Conservation (phyloP, 1,140 invertebrate genomes). For the Anastrepha obliqua region DNA sequence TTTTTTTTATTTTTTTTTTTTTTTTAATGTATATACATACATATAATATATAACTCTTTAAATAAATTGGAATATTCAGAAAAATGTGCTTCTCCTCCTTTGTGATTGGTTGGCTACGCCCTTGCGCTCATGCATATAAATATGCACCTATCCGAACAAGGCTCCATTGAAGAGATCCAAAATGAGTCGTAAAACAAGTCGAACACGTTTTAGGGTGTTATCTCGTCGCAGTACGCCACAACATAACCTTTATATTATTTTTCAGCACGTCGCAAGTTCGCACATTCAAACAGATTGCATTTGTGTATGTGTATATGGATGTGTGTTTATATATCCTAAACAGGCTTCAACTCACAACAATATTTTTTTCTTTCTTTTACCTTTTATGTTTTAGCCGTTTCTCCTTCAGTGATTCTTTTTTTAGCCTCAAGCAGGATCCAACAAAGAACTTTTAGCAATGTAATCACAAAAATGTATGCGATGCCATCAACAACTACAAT, state of each 20-base stretch:
- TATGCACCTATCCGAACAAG: not conserved
- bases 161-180: constrained; percentile 26
- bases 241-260: not conserved
- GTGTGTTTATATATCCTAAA: not conserved
- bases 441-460: not conserved
- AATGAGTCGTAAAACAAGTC: constrained; percentile 18
- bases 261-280: not conserved
- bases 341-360: not conserved
- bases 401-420: not conserved
- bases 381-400: constrained; percentile 20
- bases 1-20: too few relatives aligned
- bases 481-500: not conserved
- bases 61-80: too few relatives aligned
- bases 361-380: not conserved
- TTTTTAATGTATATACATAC: too few relatives aligned
- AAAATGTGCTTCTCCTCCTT: too few relatives aligned
- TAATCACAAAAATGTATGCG: not conserved
- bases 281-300: not conserved
- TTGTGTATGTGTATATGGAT: not conserved
- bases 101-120: not conserved
- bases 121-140: not conserved
- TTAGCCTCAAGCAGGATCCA: not conserved
- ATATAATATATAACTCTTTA: too few relatives aligned
- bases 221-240: not conserved
- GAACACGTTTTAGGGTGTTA: constrained; percentile 47